Evolutionary conservation across 2,113 vertebrate species (phyloP), one percentile per base, ranked within the genome.

Genomic region (Willisornis vidua): DNA sequence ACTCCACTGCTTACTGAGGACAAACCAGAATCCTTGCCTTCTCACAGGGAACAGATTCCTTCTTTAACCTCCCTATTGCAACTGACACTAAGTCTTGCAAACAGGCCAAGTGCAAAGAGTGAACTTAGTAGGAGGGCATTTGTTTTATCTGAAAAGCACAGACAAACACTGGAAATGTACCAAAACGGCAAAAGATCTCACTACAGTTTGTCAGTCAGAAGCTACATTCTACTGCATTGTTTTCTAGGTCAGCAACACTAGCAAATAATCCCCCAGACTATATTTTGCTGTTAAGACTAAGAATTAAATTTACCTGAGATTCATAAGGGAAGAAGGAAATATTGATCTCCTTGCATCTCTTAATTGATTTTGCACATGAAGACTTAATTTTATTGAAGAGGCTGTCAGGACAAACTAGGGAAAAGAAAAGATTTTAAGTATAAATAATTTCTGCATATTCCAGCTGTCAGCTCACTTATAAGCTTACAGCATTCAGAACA

Each of bases 311-410:
- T 98, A 99, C 99, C 97, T 99, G 99, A 87, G 99, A 98, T 90
- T 99, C 99, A 63, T 98, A 98, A 12, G 99, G 99, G 92, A 99
- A 98, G 96, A 99, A 99, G 37, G 98, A 98, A 78, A 99, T 98
- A 96, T 98, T 99, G 87, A 99, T 98, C 98, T 99, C 99, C 94
- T 99, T 99, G 96, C 98, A 99, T 92, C 98, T 98, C 86, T 98
- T 98, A 91, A 99, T 98, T 89, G 98, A 97, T 96, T 98, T 99
- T 85, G 98, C 98, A 96, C 99, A 99, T 58, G 98, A 97, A 77
- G 96, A 75, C 93, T 99, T 99, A 95, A 99, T 99, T 89, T 99
- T 99, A 97, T 98, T 98, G 88, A 99, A 99, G 37, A 99, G 98
- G 43, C 95, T 98, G 96, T 99, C 99, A 33, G 99, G 98, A 89